phyloP scores from a whole-genome alignment of 2,113 vertebrate species.

The Colius striatus region DNA sequence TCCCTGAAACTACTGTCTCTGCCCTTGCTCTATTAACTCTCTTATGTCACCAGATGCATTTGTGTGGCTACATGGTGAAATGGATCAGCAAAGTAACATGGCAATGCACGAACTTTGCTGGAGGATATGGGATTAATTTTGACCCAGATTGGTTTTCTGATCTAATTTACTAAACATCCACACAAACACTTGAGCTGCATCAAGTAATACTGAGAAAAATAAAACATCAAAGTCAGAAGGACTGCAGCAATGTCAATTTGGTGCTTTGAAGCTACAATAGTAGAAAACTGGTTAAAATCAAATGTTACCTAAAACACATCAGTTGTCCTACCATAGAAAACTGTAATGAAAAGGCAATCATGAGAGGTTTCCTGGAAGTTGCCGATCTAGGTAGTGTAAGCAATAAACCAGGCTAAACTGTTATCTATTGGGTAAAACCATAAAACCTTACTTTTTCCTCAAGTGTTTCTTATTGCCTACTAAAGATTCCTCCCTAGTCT shows the following conservation, averaged over 20 bases:
- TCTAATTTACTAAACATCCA: neutral
- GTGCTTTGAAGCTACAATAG: neutral
- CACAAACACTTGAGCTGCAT: neutral
- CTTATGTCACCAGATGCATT: neutral
- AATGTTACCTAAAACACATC: neutral
- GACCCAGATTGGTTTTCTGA: neutral
- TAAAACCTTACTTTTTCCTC: neutral
- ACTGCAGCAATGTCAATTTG: neutral
- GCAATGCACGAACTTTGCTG: neutral
- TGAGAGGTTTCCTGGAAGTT: neutral
- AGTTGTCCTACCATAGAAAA: neutral
- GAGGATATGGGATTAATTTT: neutral
- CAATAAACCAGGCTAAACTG: neutral
- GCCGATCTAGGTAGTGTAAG: neutral
- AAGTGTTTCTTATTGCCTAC: neutral
- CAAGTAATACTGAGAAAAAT: neutral
- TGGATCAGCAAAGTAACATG: constrained; percentile 1
- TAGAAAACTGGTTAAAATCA: neutral
- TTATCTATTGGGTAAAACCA: neutral
- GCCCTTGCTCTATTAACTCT: neutral
- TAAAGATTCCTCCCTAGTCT: neutral
- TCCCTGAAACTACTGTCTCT: neutral
- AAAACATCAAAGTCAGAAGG: neutral
- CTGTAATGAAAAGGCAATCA: neutral
- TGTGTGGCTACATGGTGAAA: neutral